Evolutionary conservation across 2,797 vertebrate genomes (phyloP).

Genomic region (Pantherophis vulpinus): DNA sequence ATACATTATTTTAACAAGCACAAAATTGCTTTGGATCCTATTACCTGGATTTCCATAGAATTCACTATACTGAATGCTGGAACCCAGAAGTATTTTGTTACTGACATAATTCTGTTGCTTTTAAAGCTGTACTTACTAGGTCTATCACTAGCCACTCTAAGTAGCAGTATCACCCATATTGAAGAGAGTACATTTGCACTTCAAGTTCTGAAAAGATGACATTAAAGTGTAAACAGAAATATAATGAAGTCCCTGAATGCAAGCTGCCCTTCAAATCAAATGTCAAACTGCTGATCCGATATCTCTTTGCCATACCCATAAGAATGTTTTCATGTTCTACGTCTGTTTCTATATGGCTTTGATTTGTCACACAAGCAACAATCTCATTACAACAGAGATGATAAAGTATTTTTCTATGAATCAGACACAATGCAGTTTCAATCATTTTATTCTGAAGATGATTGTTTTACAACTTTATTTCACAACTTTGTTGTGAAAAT

Average conservation of each 20-base stretch:
- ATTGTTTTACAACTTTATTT: not conserved
- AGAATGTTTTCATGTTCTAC: not conserved
- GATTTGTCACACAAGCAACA: not conserved
- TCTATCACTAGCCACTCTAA: slow-evolving; percentile 32
- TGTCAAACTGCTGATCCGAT: not conserved
- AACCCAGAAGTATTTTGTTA: not conserved
- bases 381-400: not conserved
- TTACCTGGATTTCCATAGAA: not conserved
- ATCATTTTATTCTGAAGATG: not conserved
- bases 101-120: slow-evolving; percentile 36
- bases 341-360: not conserved
- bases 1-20: not conserved
- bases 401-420: not conserved
- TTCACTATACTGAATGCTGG: not conserved
- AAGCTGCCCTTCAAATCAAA: not conserved
- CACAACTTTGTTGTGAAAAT: not conserved
- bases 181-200: not conserved
- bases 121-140: slow-evolving; percentile 38
- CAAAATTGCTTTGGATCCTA: not conserved
- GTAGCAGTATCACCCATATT: not conserved
- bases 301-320: not conserved
- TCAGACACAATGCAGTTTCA: not conserved
- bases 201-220: not conserved
- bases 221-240: not conserved
- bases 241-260: not conserved